phyloP scores from a whole-genome alignment of 2,113 vertebrate genomes.

The Rana temporaria region DNA sequence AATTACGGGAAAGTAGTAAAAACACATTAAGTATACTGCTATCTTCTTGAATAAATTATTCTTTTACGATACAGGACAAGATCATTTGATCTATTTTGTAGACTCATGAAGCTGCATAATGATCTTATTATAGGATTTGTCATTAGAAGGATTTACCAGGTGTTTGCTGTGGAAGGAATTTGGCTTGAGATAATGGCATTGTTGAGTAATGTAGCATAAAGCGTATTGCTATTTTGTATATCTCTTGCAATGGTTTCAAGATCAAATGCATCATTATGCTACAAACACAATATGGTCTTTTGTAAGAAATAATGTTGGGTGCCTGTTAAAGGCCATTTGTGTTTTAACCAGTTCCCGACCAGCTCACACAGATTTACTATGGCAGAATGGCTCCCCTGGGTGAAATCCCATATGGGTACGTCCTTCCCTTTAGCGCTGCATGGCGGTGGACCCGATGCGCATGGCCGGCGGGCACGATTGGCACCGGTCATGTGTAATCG shows the following conservation, averaged over 20 bases:
- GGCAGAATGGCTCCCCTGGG: too few relatives aligned
- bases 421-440: too few relatives aligned
- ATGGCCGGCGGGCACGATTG: too few relatives aligned
- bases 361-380: too few relatives aligned
- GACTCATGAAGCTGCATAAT: constrained; percentile 33
- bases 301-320: neutral
- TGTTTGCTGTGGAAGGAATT: constrained; percentile 25
- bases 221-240: constrained; percentile 32
- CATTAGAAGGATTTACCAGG: constrained; percentile 52
- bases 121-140: constrained; percentile 29
- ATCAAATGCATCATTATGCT: constrained; percentile 45
- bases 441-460: too few relatives aligned
- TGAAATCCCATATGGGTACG: too few relatives aligned
- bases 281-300: constrained; percentile 29
- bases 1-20: constrained; percentile 1
- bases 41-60: neutral
- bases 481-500: too few relatives aligned
- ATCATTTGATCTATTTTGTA: constrained; percentile 26
- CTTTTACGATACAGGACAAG: constrained; percentile 14
- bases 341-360: too few relatives aligned
- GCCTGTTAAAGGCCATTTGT: neutral
- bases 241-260: constrained; percentile 1
- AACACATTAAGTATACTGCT: neutral
- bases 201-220: constrained; percentile 48
- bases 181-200: constrained; percentile 50